Evolutionary conservation across 2,888 invertebrate genomes (phyloP), one percentile per base, ranked within the genome.

Genomic region (Macaria notata): DNA sequence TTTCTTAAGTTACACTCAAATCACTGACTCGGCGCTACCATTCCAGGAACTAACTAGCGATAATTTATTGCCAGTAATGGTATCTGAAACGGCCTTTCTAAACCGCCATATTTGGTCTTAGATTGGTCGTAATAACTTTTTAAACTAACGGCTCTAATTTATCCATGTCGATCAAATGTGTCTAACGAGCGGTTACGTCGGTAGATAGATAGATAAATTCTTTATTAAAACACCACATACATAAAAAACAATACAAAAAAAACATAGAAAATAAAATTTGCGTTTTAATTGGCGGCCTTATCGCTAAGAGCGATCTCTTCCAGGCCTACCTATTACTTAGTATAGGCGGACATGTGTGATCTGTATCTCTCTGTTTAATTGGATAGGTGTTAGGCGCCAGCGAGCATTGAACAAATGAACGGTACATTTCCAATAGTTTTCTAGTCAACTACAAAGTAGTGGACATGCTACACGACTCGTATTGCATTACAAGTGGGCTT

Each of bases 1-100:
- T 73, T 76, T 69, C 69, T 75, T 68, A 73, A 65, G 70, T 71
- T 73, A 71, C 67, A 69, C 63, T 73, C 68, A 72, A 73, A 73
- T 71, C 67, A 72, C 66, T 71, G 67, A 71, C 67, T 69, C 64
- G 61, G 56, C 65, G 54, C 64, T 59, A 61, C 72, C 68, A 69
- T 79, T 78, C 74, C 63, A 59, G 70, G 73, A 73, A 76, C 53
- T 56, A 49, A 58, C 62, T 66, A 67, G 62, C 67, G 62, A 68
- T 68, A 64, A 68, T 63, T 70, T 66, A 67, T 65, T 54, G 64
- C 62, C 62, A 60, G 54, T 62, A 67, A 68, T 62, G 47, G 54
- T 49, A 38, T 51, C 67, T 61, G 59, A 70, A 67, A 67, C 54
- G 65, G 68, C 69, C 71, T 74, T 73, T 76, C 74, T 70, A 69